Evolutionary conservation across 2,113 vertebrate genomes (phyloP).

Genomic region (Rhineura floridana): DNA sequence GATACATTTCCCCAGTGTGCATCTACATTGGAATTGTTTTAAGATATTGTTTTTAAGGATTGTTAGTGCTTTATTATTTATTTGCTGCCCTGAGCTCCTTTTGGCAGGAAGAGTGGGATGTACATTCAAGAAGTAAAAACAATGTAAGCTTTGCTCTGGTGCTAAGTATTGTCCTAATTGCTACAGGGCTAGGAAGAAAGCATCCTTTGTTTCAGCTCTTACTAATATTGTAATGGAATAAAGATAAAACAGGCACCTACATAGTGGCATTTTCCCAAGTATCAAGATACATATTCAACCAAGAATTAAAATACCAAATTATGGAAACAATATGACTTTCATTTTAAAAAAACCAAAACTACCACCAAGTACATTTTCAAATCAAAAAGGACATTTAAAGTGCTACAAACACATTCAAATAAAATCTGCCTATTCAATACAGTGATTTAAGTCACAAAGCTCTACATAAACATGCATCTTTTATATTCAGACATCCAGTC

Average conservation of each 20-base stretch:
- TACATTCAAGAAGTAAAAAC: too few relatives aligned
- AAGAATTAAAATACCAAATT: background rate
- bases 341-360: background rate
- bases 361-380: slow-evolving; percentile 63
- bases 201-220: background rate
- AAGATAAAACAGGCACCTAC: background rate
- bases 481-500: slow-evolving; percentile 60
- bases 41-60: too few relatives aligned
- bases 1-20: too few relatives aligned
- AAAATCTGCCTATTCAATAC: slow-evolving; percentile 63
- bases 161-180: background rate
- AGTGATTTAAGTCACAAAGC: slow-evolving; percentile 58
- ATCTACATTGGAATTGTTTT: too few relatives aligned
- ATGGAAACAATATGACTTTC: slow-evolving; percentile 24
- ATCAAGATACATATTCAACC: slow-evolving; percentile 23
- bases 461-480: slow-evolving; percentile 53
- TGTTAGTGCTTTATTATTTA: too few relatives aligned
- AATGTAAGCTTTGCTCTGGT: background rate
- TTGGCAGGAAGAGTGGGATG: too few relatives aligned
- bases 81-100: too few relatives aligned
- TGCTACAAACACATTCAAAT: slow-evolving; percentile 69
- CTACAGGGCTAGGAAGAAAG: background rate
- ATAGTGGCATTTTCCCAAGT: background rate
- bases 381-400: slow-evolving; percentile 72
- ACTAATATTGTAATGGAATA: background rate